These are phyloP conservation scores for Rhinopomastus cyanomelas DNA, from an alignment of 2,113 vertebrate species.

Conservation along the genomic window DNA sequence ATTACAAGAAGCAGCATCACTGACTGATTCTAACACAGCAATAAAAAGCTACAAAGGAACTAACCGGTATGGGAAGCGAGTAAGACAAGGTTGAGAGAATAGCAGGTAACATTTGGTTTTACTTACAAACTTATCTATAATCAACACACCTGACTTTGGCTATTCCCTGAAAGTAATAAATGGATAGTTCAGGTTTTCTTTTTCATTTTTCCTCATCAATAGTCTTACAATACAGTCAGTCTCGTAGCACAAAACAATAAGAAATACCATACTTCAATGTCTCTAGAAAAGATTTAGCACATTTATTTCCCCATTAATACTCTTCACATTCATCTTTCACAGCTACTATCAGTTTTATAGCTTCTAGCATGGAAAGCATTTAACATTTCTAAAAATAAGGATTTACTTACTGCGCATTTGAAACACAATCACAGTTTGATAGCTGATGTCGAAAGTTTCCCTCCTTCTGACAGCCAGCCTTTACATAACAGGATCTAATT, in stretches of 20 bases:
- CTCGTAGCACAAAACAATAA: not conserved
- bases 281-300: not conserved
- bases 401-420: constrained; percentile 73
- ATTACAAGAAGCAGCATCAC: not conserved
- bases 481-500: constrained; percentile 77
- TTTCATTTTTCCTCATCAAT: not conserved
- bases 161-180: not conserved
- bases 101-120: not conserved
- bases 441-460: constrained; percentile 57
- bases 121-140: not conserved
- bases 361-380: not conserved
- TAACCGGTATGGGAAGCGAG: not conserved
- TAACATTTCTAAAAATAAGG: not conserved
- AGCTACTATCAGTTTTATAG: not conserved
- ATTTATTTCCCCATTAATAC: not conserved
- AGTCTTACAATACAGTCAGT: not conserved
- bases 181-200: not conserved
- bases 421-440: constrained; percentile 59
- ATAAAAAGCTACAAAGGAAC: not conserved
- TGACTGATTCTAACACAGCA: not conserved
- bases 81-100: not conserved
- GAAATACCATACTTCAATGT: not conserved
- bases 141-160: not conserved
- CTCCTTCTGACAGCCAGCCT: constrained; percentile 76
- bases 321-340: not conserved